Base-by-base conservation (phyloP, 2,888 invertebrate species). In the Dastarcus helophoroides region DNA sequence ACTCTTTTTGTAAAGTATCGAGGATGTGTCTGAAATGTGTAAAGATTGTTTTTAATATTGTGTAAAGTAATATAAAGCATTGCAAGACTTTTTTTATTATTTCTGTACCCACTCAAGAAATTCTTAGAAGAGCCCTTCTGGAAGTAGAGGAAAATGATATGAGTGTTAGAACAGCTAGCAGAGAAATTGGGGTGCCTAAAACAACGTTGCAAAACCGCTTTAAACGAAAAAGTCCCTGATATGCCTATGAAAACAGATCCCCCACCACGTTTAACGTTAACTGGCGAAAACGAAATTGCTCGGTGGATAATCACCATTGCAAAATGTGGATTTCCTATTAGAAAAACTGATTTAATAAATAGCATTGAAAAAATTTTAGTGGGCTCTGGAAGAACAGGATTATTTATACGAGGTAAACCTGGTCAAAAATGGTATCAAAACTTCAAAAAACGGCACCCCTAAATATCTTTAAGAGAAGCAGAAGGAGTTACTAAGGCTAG, bases 321-420 rank as follows among this genome's bases (percentile, higher is more conserved):
- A 19, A 19, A 19, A 19, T 19, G 19, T 19, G 19, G 19, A 7
- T 19, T 19, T 8, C 19, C 19, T 19, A 8, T 19, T 7, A 19
- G 8, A 8, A 19, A 19, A 19, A 19, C 19, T 19, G 19, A 8
- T 8, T 19, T 19, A 19, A 6, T 19, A 8, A 8, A 19, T 7
- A 19, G 6, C 8, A 8, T 19, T 7, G 19, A 19, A 19, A 8
- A 6, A 6, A 19, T 19, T 7, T 6, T 19, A 8, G 8, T 19
- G 8, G 8, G 8, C 8, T 7, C 19, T 7, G 19, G 8, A 7
- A 19, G 8, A 19, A 8, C 19, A 19, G 6, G 8, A 7, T 19
- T 19, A 19, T 19, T 19, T 8, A 19, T 7, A 19, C 6, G 8
- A 7, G 19, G 19, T 7, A 19, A 19, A 19, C 19, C 19, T 7